phyloP scores from a whole-genome alignment of 1,140 invertebrate species.

The Atta colombica region DNA sequence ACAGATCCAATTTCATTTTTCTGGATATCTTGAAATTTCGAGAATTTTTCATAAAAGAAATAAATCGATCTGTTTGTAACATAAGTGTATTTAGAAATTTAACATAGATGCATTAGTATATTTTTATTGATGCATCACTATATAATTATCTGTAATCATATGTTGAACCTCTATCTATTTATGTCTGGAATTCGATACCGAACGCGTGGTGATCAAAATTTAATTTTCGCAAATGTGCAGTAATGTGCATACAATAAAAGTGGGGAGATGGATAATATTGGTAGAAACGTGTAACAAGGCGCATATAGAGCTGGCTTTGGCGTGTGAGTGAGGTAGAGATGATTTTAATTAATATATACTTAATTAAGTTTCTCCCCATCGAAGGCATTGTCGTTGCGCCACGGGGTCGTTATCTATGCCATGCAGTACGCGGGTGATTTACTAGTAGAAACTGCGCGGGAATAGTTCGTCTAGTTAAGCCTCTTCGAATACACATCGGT shows the following conservation, averaged over 20 bases:
- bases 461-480: slow-evolving; percentile 80
- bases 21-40: neutral
- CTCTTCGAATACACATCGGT: slow-evolving; percentile 75
- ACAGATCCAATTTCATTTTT: too few relatives aligned
- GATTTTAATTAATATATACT: slow-evolving; percentile 84
- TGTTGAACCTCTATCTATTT: neutral
- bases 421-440: slow-evolving; percentile 79
- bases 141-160: slow-evolving; percentile 9
- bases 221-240: slow-evolving; percentile 56
- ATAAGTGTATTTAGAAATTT: neutral
- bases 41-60: neutral
- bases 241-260: neutral
- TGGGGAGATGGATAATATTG: slow-evolving; percentile 19
- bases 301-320: neutral
- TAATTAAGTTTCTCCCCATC: slow-evolving; percentile 80
- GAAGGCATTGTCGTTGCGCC: slow-evolving; percentile 77
- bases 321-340: slow-evolving; percentile 6
- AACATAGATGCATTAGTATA: neutral
- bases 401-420: slow-evolving; percentile 78
- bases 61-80: neutral
- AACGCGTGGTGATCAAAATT: slow-evolving; percentile 42
- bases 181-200: slow-evolving; percentile 1
- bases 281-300: slow-evolving; percentile 43
- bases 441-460: slow-evolving; percentile 81
- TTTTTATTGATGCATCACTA: neutral